These are phyloP conservation scores for Heterotilapia buettikoferi DNA, from an alignment of 2,113 vertebrate genomes.

Conservation along the genomic window DNA sequence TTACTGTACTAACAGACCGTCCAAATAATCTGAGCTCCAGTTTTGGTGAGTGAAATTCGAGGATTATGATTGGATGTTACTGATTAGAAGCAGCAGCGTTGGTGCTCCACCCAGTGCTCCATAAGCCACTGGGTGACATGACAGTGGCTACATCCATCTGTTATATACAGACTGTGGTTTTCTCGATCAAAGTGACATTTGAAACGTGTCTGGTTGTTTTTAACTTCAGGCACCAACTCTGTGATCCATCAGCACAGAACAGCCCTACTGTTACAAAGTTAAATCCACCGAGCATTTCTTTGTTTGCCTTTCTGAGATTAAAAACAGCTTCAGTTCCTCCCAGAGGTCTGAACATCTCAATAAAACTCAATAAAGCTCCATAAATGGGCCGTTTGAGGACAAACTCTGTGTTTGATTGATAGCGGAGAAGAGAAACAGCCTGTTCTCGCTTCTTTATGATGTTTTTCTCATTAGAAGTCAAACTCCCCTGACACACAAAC, in stretches of 20 bases:
- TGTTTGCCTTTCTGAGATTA: not conserved
- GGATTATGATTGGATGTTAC: not conserved
- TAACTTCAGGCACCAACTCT: not conserved
- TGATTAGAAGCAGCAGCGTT: not conserved
- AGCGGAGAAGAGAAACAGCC: not conserved
- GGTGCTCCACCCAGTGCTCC: not conserved
- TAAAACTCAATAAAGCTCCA: not conserved
- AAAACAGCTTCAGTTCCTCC: not conserved
- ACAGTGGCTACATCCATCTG: not conserved
- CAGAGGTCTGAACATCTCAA: not conserved
- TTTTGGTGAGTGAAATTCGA: not conserved
- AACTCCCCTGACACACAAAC: not conserved
- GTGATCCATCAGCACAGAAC: not conserved
- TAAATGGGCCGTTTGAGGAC: not conserved
- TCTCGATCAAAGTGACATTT: not conserved
- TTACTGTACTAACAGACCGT: not conserved
- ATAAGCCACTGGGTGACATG: not conserved
- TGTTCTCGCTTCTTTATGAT: not conserved
- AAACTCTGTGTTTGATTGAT: not conserved
- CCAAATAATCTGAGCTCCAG: not conserved
- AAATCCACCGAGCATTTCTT: not conserved
- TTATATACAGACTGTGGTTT: not conserved
- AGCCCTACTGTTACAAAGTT: not conserved
- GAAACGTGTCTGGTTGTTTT: not conserved
- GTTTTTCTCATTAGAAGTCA: not conserved